Percentiles rank a stretch among this genome's conserved stretches.
phyloP scores from a whole-genome alignment of 1,140 invertebrate species.

The Drosophila auraria region DNA sequence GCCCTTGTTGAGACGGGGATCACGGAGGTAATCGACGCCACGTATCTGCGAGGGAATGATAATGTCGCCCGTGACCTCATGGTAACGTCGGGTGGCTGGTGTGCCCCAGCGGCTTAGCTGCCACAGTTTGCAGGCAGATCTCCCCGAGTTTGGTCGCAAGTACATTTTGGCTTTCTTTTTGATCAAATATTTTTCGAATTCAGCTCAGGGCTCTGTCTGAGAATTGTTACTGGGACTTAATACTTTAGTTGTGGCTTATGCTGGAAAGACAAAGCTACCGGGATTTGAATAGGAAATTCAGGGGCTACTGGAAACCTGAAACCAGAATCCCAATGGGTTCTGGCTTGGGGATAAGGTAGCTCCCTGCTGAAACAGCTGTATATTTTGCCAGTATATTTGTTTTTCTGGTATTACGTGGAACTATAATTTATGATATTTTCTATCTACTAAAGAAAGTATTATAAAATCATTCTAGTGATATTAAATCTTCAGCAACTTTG shows the following conservation, averaged over 20 bases:
- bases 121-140: conserved; percentile 70
- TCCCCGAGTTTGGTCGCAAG: conserved; percentile 48
- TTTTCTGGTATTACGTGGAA: no score
- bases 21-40: conserved; percentile 93
- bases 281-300: not conserved
- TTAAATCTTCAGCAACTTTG: no score
- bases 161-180: not conserved
- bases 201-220: no score
- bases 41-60: conserved; percentile 88
- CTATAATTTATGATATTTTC: no score
- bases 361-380: no score
- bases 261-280: not conserved
- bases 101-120: conserved; percentile 44
- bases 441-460: no score
- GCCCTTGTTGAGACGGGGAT: conserved; percentile 95
- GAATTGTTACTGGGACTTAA: not conserved
- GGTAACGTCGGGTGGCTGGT: conserved; percentile 85
- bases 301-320: not conserved
- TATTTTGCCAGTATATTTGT: no score
- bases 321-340: no score
- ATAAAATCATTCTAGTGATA: no score
- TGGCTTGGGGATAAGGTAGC: no score
- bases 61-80: conserved; percentile 88
- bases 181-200: not conserved
- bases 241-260: not conserved